Conservation (phyloP, 64 coral and sea anemone species). For the Cladopsammia gracilis region DNA sequence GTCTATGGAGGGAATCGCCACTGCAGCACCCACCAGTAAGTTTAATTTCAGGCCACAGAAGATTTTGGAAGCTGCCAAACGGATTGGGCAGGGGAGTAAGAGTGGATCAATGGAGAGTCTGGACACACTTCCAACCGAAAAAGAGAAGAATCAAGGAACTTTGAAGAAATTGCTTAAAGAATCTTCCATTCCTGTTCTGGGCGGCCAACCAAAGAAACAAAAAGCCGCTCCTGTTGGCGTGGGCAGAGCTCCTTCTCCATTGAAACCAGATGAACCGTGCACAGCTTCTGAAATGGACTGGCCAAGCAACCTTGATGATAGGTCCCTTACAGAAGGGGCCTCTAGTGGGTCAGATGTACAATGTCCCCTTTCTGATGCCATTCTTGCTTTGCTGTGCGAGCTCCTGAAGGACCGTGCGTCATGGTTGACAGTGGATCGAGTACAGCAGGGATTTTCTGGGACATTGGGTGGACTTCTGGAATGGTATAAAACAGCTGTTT, state of each 20-base stretch:
- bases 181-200: neutral
- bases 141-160: slow-evolving; percentile 1
- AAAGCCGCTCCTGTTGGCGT: neutral
- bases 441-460: slow-evolving; percentile 59
- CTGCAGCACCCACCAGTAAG: neutral
- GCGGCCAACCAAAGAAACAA: neutral
- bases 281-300: neutral
- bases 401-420: slow-evolving; percentile 51
- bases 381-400: slow-evolving; percentile 69
- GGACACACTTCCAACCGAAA: neutral
- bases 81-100: slow-evolving; percentile 26
- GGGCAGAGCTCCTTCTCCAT: neutral
- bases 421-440: slow-evolving; percentile 70
- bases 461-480: slow-evolving; percentile 73
- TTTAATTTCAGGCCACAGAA: slow-evolving; percentile 18
- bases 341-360: slow-evolving; percentile 5
- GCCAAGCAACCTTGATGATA: neutral
- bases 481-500: slow-evolving; percentile 52
- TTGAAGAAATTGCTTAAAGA: slow-evolving; percentile 33
- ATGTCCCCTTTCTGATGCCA: slow-evolving; percentile 58
- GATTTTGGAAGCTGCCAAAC: slow-evolving; percentile 41
- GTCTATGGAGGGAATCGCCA: slow-evolving; percentile 29
- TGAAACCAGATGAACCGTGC: slow-evolving; percentile 9
- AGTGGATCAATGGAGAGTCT: neutral
- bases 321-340: neutral